Evolutionary conservation across 2,113 vertebrate species (phyloP).

Genomic region (Mugil cephalus): DNA sequence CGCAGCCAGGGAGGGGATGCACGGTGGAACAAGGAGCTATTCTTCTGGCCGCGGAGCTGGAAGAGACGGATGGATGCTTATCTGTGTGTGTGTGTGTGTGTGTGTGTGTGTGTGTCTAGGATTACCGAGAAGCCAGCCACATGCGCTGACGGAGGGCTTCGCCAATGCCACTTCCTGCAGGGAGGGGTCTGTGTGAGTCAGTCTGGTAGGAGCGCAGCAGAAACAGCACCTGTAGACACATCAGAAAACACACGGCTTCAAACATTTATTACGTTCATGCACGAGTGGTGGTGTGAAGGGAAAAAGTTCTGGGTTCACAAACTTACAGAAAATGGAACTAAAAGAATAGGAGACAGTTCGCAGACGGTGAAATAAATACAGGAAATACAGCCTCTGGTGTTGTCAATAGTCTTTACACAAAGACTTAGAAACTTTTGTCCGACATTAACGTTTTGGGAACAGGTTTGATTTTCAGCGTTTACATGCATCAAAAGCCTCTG

Average conservation of each 20-base stretch:
- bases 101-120: conserved; percentile 51
- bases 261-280: background rate
- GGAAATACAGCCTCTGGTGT: too few relatives aligned
- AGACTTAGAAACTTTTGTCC: too few relatives aligned
- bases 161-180: conserved; percentile 83
- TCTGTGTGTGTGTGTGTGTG: conserved; percentile 44
- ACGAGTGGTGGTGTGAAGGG: background rate
- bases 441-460: too few relatives aligned
- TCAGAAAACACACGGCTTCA: conserved; percentile 20
- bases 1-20: conserved; percentile 52
- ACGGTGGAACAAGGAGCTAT: conserved; percentile 69
- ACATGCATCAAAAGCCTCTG: too few relatives aligned
- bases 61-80: conserved; percentile 57
- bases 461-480: too few relatives aligned
- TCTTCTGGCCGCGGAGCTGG: conserved; percentile 60
- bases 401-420: too few relatives aligned
- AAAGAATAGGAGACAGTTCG: too few relatives aligned
- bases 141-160: conserved; percentile 84
- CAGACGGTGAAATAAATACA: too few relatives aligned
- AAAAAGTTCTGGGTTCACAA: background rate
- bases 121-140: conserved; percentile 94
- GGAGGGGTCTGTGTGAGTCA: conserved; percentile 85
- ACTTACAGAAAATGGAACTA: too few relatives aligned
- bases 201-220: conserved; percentile 91
- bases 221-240: conserved; percentile 88